Percentiles rank a stretch among this genome's conserved stretches.
Conservation (phyloP, 2,113 vertebrate species). For the Athene noctua region DNA sequence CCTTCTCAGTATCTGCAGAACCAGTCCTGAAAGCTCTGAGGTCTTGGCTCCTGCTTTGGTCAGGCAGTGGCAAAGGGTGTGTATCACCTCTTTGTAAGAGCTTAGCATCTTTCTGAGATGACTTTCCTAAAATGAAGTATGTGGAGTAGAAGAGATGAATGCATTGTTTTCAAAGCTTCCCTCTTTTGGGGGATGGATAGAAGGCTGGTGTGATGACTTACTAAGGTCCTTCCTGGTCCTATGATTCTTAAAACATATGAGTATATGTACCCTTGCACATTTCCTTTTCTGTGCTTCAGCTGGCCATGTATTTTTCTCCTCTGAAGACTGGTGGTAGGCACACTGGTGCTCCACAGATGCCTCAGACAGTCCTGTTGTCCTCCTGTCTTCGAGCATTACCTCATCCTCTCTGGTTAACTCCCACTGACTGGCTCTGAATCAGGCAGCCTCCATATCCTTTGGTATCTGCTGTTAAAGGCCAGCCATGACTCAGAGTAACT, state of each 20-base stretch:
- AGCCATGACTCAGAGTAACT: conserved; percentile 46
- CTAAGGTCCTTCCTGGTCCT: neutral
- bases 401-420: conserved; percentile 58
- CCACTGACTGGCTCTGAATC: conserved; percentile 43
- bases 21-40: neutral
- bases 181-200: neutral
- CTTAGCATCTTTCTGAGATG: neutral
- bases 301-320: rapidly evolving
- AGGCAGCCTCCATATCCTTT: conserved; percentile 33
- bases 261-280: neutral
- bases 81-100: neutral
- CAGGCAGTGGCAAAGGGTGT: neutral
- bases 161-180: neutral
- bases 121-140: neutral
- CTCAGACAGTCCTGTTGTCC: neutral
- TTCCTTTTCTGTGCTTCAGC: neutral
- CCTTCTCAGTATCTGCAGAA: neutral
- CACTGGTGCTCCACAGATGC: neutral
- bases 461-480: conserved; percentile 50
- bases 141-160: neutral
- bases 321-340: neutral
- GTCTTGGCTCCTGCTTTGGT: neutral
- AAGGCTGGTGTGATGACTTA: neutral
- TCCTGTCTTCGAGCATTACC: conserved; percentile 46
- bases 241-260: neutral